Conservation (phyloP, 1,140 invertebrate genomes). For the Calosoma granatense region DNA sequence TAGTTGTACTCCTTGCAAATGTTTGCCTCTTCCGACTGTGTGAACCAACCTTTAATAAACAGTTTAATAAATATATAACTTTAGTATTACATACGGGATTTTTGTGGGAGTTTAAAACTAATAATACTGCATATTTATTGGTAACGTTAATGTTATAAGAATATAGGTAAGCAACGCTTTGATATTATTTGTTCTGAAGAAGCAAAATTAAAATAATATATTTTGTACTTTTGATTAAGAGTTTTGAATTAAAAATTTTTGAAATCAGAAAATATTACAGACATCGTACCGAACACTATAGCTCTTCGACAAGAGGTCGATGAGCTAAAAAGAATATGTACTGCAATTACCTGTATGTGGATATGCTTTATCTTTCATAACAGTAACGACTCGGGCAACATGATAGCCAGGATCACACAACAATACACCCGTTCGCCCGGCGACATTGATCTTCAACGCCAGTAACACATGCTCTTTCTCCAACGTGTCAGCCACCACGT, state of each 20-base stretch:
- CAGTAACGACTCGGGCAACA: constrained; percentile 69
- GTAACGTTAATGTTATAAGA: too few species aligned
- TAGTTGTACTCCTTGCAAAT: constrained; percentile 76
- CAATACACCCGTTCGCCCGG: constrained; percentile 60
- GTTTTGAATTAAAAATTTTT: constrained; percentile 1
- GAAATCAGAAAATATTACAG: too few species aligned
- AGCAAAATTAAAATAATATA: too few species aligned
- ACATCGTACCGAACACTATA: too few species aligned
- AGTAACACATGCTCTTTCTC: constrained; percentile 87
- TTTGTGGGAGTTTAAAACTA: too few species aligned
- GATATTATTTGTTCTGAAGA: too few species aligned
- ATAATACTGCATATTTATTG: too few species aligned
- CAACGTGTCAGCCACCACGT: constrained; percentile 48
- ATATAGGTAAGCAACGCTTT: too few species aligned
- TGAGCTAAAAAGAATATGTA: neutral
- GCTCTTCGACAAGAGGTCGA: too few species aligned
- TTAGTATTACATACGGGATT: too few species aligned
- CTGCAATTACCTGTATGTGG: constrained; percentile 64
- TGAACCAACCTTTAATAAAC: constrained; percentile 59
- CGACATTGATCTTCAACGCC: constrained; percentile 61
- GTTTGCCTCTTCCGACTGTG: constrained; percentile 60
- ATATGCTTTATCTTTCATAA: constrained; percentile 73
- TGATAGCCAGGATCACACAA: constrained; percentile 86
- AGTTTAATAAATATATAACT: too few species aligned
- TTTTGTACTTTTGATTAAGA: too few species aligned